phyloP scores from a whole-genome alignment of 1,140 invertebrate genomes.

The Pseudomyrmex flavicornis region DNA sequence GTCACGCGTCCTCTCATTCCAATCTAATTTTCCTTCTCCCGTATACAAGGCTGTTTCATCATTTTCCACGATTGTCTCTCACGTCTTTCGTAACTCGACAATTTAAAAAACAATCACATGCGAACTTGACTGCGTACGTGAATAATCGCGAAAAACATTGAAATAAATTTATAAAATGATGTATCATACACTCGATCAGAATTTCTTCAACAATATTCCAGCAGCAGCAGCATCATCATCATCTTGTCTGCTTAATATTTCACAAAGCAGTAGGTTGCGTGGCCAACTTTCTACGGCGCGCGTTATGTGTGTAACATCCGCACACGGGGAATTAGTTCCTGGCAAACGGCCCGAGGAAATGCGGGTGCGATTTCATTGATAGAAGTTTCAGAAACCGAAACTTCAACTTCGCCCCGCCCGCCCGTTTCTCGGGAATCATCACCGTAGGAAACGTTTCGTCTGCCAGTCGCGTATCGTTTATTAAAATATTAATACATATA shows the following conservation, averaged over 20 bases:
- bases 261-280: conserved; percentile 19
- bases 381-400: conserved; percentile 56
- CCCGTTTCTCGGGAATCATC: background rate
- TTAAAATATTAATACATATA: background rate
- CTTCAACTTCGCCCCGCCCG: conserved; percentile 37
- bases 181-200: background rate
- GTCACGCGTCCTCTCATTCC: background rate
- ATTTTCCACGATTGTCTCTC: background rate
- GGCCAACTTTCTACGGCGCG: conserved; percentile 44
- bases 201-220: conserved; percentile 4
- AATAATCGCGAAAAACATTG: background rate
- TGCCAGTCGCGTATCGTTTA: background rate
- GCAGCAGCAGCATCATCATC: background rate
- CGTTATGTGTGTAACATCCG: conserved; percentile 58
- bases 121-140: background rate
- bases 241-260: conserved; percentile 24
- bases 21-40: conserved; percentile 7
- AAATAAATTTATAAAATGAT: background rate
- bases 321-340: conserved; percentile 73
- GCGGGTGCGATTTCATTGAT: conserved; percentile 62
- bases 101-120: background rate
- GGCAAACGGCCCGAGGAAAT: conserved; percentile 71
- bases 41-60: background rate
- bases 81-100: background rate
- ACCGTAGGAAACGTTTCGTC: background rate